Percentiles rank a stretch among this genome's conserved stretches.
Evolutionary conservation across 1,140 invertebrate genomes (phyloP).

Genomic region (Philotrypesis tridentata): DNA sequence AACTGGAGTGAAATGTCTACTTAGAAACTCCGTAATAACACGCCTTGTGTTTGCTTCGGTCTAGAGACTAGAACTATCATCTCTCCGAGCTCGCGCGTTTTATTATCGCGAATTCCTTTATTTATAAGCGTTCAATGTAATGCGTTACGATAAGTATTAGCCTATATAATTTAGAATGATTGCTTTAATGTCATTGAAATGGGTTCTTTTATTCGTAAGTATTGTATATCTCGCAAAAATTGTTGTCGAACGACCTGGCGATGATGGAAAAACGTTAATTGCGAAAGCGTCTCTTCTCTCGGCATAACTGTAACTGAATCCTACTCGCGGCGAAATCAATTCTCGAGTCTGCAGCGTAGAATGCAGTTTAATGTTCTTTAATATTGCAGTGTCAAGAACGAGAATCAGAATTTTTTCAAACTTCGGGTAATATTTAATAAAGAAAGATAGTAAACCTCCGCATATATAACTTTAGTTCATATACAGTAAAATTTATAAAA

Average conservation of each 20-base stretch:
- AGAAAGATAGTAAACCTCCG: no score
- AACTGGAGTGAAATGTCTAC: background rate
- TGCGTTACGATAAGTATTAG: background rate
- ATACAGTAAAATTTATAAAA: no score
- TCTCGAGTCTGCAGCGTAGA: background rate
- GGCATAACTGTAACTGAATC: background rate
- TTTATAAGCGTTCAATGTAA: background rate
- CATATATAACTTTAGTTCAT: no score
- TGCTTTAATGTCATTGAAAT: background rate
- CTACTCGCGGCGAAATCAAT: background rate
- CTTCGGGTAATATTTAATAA: no score
- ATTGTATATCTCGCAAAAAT: background rate
- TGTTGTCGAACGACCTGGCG: background rate
- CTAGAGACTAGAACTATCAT: background rate
- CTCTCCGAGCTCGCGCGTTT: background rate
- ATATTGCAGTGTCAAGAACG: no score
- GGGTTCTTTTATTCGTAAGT: background rate
- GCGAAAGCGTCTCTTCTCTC: background rate
- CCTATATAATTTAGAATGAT: background rate
- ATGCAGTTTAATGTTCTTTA: no score
- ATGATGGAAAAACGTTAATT: conserved; percentile 1
- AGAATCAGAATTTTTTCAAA: no score
- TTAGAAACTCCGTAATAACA: background rate
- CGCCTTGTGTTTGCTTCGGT: background rate
- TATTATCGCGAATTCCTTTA: background rate